Conservation (phyloP, 2,797 vertebrate genomes). For the Knipowitschia caucasica region DNA sequence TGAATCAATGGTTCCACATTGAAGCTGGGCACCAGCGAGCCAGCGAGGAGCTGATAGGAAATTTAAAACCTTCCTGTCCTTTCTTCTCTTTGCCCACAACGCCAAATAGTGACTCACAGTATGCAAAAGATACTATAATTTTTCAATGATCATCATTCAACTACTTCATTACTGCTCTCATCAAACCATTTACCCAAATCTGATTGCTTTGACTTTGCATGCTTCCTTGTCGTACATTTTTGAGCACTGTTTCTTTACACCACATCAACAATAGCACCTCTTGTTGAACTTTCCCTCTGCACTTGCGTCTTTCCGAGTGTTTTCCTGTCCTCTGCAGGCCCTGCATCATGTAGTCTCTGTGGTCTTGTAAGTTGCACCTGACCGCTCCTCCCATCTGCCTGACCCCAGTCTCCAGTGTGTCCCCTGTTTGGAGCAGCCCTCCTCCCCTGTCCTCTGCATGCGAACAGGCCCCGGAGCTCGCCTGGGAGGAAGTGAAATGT, state of each 20-base stretch:
- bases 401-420: conserved; percentile 44
- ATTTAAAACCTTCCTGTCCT: no score
- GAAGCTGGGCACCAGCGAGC: no score
- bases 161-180: no score
- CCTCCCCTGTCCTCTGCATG: conserved; percentile 48
- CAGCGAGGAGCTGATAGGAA: no score
- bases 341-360: conserved; percentile 28
- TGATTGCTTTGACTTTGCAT: no score
- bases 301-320: conserved; percentile 3
- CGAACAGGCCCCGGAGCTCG: conserved; percentile 51
- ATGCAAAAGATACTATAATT: no score
- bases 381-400: conserved; percentile 45
- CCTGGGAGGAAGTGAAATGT: conserved; percentile 68
- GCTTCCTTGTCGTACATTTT: not conserved
- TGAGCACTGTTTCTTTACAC: not conserved
- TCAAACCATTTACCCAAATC: no score
- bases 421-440: conserved; percentile 35
- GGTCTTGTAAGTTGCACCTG: conserved; percentile 44
- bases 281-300: not conserved
- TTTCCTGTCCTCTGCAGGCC: conserved; percentile 18
- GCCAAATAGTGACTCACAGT: no score
- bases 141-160: no score
- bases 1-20: no score
- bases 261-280: not conserved
- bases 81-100: no score